Evolutionary conservation across 2,888 invertebrate genomes (phyloP).

Genomic region (Operophtera brumata): DNA sequence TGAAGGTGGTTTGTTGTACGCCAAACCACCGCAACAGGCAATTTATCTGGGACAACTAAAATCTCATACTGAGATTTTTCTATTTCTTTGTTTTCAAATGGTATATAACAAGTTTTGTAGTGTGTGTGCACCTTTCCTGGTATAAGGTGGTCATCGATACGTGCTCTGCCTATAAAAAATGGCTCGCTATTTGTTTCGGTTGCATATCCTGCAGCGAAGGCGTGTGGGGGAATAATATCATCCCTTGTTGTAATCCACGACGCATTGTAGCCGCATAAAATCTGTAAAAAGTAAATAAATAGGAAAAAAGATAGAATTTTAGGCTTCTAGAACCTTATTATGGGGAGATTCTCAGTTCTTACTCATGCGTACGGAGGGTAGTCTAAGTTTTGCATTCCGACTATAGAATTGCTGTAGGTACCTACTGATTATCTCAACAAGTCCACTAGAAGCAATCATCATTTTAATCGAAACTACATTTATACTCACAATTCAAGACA

Average conservation of each 20-base stretch:
- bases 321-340: too few species aligned
- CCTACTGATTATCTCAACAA: too few species aligned
- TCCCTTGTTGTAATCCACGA: conserved; percentile 15
- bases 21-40: conserved; percentile 12
- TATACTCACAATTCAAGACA: too few species aligned
- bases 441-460: too few species aligned
- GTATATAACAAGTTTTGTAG: conserved; percentile 25
- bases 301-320: too few species aligned
- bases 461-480: too few species aligned
- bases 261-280: conserved; percentile 25
- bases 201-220: conserved; percentile 16
- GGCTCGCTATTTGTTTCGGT: conserved; percentile 14
- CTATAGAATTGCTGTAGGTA: too few species aligned
- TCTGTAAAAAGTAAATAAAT: conserved; percentile 12
- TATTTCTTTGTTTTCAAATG: conserved; percentile 5
- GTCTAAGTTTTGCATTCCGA: too few species aligned
- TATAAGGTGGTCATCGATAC: conserved; percentile 13
- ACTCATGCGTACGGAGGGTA: too few species aligned
- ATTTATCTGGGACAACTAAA: conserved; percentile 11
- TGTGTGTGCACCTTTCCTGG: conserved; percentile 26
- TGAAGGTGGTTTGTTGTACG: not conserved
- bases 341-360: too few species aligned
- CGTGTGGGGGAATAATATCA: conserved; percentile 16
- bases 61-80: conserved; percentile 16
- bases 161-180: conserved; percentile 23